Percentiles rank a stretch among this genome's conserved stretches.
Conservation (phyloP, 2,888 invertebrate genomes). For the Taphrorychus bicolor region DNA sequence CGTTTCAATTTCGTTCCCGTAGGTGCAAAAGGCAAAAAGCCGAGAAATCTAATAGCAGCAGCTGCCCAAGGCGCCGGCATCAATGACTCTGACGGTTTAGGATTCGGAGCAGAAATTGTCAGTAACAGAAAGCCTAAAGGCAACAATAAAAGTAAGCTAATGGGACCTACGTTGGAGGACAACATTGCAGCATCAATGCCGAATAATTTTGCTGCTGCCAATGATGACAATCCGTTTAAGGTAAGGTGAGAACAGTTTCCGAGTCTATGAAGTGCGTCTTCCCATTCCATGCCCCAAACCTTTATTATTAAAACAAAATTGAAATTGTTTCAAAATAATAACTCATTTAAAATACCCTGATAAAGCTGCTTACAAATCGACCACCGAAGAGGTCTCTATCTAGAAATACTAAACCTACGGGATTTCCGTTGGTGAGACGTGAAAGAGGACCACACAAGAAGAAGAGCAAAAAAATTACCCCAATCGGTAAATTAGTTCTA, state of each 20-base stretch:
- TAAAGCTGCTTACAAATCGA: no score
- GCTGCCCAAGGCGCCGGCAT: conserved; percentile 65
- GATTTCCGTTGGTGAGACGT: no score
- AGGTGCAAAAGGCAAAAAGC: conserved; percentile 44
- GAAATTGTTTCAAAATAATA: no score
- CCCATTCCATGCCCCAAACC: no score
- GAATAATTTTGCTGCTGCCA: conserved; percentile 54
- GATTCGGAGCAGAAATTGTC: conserved; percentile 10
- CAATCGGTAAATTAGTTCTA: no score
- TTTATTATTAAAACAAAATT: no score
- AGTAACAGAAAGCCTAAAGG: conserved; percentile 52
- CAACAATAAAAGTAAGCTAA: conserved; percentile 48
- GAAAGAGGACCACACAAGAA: no score
- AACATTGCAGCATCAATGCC: conserved; percentile 64
- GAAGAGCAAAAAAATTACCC: no score
- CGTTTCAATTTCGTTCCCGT: conserved; percentile 28
- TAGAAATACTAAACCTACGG: no score
- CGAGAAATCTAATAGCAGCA: conserved; percentile 58
- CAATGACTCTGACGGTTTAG: conserved; percentile 63
- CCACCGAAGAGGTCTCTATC: no score
- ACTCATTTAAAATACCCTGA: no score
- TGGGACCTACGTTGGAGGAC: conserved; percentile 56
- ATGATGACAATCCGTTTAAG: conserved; percentile 70
- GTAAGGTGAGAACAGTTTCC: conserved; percentile 58
- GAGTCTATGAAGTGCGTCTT: no score